These are phyloP conservation scores for Pangasius mekongensis DNA, from an alignment of 2,797 vertebrate species.

Conservation along the genomic window DNA sequence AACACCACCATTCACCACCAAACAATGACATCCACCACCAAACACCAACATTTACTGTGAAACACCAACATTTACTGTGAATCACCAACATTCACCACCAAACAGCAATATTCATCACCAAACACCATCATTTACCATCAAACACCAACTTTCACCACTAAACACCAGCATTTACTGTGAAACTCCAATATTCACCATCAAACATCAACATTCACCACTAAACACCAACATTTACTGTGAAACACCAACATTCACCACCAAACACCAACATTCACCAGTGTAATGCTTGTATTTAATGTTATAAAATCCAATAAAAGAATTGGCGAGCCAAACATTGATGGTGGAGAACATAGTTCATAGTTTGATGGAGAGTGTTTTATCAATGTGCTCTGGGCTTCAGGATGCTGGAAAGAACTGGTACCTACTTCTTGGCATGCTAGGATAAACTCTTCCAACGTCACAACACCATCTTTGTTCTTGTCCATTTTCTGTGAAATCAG, in stretches of 20 bases:
- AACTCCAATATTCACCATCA: background rate
- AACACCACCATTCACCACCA: no score
- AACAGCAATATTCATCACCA: no score
- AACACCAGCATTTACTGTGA: background rate
- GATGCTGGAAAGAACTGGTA: conserved; percentile 2
- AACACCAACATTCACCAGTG: background rate
- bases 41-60: no score
- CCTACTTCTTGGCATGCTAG: conserved; percentile 94
- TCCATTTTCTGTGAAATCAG: conserved; percentile 90
- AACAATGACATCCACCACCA: no score
- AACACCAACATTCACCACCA: background rate
- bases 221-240: background rate
- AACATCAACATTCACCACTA: background rate
- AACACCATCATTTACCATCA: no score
- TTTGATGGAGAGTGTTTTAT: background rate
- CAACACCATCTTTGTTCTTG: conserved; percentile 98
- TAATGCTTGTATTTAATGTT: background rate
- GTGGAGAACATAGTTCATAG: background rate
- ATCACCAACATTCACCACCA: no score
- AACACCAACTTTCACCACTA: background rate
- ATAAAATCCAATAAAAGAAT: background rate
- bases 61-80: no score
- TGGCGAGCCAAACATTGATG: background rate
- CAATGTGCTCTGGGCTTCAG: background rate
- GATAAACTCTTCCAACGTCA: conserved; percentile 95